phyloP scores from a whole-genome alignment of 1,140 invertebrate species.

The Pseudomyrmex cubaensis region DNA sequence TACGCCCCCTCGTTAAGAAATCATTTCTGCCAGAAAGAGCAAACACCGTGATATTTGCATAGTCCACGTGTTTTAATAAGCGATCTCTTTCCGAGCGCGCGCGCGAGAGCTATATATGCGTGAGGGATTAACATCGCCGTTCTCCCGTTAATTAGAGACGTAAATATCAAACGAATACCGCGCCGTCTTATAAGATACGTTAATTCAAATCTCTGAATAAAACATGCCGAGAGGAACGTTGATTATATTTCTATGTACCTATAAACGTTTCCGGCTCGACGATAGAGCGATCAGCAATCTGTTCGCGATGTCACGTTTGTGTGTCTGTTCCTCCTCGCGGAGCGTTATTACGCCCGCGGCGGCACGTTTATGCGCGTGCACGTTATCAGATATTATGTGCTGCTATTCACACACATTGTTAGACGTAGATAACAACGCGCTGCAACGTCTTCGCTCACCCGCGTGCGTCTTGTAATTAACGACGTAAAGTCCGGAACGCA shows the following conservation, averaged over 20 bases:
- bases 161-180: neutral
- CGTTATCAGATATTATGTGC: slow-evolving; percentile 34
- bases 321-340: slow-evolving; percentile 9
- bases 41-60: slow-evolving; percentile 32
- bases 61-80: slow-evolving; percentile 41
- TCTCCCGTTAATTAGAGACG: slow-evolving; percentile 27
- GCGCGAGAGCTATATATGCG: neutral
- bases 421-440: slow-evolving; percentile 25
- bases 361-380: neutral
- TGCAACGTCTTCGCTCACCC: neutral
- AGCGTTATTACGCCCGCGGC: slow-evolving; percentile 32
- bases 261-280: slow-evolving; percentile 34
- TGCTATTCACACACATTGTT: slow-evolving; percentile 23
- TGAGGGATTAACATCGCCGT: neutral
- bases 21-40: slow-evolving; percentile 49
- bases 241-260: slow-evolving; percentile 13
- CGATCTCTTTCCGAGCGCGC: slow-evolving; percentile 35
- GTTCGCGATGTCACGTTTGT: slow-evolving; percentile 32
- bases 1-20: slow-evolving; percentile 47
- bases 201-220: slow-evolving; percentile 45
- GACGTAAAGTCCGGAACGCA: neutral
- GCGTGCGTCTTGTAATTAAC: slow-evolving; percentile 27
- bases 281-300: slow-evolving; percentile 48
- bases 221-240: slow-evolving; percentile 22
- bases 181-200: slow-evolving; percentile 27